Conservation (phyloP, 2,113 vertebrate species). For the Pterocles gutturalis region DNA sequence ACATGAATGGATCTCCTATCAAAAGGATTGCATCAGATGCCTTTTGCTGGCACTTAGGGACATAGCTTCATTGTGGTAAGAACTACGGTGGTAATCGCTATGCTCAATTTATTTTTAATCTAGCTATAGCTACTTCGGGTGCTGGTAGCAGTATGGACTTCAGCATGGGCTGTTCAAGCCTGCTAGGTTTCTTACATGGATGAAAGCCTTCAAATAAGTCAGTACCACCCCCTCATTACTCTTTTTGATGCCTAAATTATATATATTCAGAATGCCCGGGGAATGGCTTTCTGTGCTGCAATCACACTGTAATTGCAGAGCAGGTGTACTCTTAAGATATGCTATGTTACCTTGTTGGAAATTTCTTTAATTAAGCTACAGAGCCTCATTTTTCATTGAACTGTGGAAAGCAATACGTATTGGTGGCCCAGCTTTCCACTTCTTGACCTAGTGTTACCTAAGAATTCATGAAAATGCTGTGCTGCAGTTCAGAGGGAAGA, state of each 20-base stretch:
- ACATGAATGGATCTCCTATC: background rate
- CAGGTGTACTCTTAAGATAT: background rate
- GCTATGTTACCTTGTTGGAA: background rate
- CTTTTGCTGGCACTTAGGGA: background rate
- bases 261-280: background rate
- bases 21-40: background rate
- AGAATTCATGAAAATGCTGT: background rate
- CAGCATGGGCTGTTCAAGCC: background rate
- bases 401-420: background rate
- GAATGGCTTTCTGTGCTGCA: background rate
- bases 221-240: background rate
- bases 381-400: background rate
- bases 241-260: background rate
- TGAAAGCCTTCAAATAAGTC: background rate
- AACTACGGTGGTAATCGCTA: background rate
- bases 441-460: background rate
- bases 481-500: background rate
- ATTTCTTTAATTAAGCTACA: background rate
- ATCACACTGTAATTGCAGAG: background rate
- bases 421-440: background rate
- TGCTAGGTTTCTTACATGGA: background rate
- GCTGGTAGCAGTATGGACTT: background rate
- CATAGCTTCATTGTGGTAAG: background rate
- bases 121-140: background rate
- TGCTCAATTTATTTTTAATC: background rate